phyloP scores from a whole-genome alignment of 2,113 vertebrate species.

The Phalacrocorax pelagicus region DNA sequence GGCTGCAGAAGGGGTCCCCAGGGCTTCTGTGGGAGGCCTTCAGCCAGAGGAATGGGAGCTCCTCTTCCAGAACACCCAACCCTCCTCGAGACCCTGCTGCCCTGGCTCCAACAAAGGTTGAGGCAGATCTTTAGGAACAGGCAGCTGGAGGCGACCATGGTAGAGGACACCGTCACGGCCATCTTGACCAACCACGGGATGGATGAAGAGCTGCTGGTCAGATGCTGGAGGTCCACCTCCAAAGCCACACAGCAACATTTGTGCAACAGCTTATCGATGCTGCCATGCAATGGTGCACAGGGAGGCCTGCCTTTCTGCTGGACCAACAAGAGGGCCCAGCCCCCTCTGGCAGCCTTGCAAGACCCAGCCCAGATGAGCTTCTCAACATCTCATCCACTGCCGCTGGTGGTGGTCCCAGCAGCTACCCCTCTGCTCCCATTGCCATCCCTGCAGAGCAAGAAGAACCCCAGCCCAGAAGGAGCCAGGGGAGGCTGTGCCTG shows the following conservation, averaged over 20 bases:
- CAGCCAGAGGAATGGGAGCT: neutral
- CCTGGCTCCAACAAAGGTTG: neutral
- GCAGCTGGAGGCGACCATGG: neutral
- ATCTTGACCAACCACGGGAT: neutral
- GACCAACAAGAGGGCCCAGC: too few species aligned
- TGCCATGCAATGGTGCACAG: accelerated
- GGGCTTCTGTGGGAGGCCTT: neutral
- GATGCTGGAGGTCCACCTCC: neutral
- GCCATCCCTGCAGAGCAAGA: too few species aligned
- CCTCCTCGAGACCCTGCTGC: neutral
- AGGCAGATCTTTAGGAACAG: neutral
- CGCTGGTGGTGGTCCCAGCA: too few species aligned
- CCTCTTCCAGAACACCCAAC: neutral
- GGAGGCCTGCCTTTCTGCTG: accelerated
- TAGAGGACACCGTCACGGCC: neutral
- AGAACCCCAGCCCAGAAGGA: too few species aligned
- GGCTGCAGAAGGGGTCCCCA: neutral
- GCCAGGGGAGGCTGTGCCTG: too few species aligned
- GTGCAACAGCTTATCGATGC: neutral
- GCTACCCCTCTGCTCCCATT: too few species aligned
- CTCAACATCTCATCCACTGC: too few species aligned
- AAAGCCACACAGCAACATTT: accelerated
- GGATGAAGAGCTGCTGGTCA: neutral
- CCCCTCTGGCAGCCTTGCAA: too few species aligned
- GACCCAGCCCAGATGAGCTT: too few species aligned